A percentile compares a stretch with the other conserved stretches of the same genome.
phyloP scores from a whole-genome alignment of 2,888 invertebrate genomes.

The Argynnis bischoffii region DNA sequence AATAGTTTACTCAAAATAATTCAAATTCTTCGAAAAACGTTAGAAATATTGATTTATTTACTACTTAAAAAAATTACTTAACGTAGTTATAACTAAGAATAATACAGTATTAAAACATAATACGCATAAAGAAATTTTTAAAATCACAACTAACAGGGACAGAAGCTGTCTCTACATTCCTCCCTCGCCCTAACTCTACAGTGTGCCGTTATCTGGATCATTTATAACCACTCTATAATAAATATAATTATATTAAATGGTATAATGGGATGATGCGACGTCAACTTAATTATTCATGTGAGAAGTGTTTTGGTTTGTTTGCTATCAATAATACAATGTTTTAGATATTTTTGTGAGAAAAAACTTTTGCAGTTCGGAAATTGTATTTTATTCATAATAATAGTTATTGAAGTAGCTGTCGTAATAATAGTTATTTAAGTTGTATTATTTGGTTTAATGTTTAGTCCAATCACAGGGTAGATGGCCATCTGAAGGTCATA shows the following conservation, averaged over 20 bases:
- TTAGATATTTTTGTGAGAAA: no score
- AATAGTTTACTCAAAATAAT: no score
- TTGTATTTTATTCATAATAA: no score
- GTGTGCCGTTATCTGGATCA: conserved; percentile 21
- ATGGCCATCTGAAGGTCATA: no score
- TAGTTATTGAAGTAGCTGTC: no score
- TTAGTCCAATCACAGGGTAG: no score
- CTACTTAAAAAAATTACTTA: not conserved
- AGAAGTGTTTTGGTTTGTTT: conserved; percentile 34
- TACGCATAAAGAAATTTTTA: not conserved
- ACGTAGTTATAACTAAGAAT: not conserved
- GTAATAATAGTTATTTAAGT: no score
- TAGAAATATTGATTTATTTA: no score
- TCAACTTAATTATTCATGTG: conserved; percentile 43
- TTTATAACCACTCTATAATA: conserved; percentile 38
- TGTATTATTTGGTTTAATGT: no score
- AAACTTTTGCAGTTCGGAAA: no score
- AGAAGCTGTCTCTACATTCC: not conserved
- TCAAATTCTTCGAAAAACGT: no score
- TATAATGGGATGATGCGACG: conserved; percentile 47
- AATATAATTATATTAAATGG: conserved; percentile 52
- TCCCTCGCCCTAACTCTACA: conserved; percentile 11
- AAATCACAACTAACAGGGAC: not conserved
- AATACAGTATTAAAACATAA: not conserved
- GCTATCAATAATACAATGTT: not conserved